Conservation (phyloP, 2,888 invertebrate genomes). For the Conus canariensis region DNA sequence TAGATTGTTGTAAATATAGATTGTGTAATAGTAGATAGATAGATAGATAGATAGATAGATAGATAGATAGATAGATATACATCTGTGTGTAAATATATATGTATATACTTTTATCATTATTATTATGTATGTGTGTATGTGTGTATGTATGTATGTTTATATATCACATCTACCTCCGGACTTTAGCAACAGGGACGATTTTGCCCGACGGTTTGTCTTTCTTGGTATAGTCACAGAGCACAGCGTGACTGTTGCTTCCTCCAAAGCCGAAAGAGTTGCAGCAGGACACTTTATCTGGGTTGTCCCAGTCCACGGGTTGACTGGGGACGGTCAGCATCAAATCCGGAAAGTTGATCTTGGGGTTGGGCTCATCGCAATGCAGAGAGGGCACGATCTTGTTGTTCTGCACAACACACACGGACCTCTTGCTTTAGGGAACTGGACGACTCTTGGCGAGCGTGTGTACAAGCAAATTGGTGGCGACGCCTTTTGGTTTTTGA, state of each 20-base stretch:
- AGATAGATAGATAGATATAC: not conserved
- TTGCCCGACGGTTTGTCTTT: not conserved
- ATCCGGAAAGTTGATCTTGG: slow-evolving; percentile 57
- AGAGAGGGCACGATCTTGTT: slow-evolving; percentile 60
- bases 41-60: too few relatives aligned
- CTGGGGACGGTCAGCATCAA: slow-evolving; percentile 57
- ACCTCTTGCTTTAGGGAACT: slow-evolving; percentile 46
- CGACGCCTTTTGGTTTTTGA: too few relatives aligned
- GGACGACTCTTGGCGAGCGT: too few relatives aligned
- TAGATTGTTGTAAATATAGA: too few relatives aligned
- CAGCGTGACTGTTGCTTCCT: slow-evolving; percentile 68
- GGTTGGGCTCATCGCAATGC: slow-evolving; percentile 59
- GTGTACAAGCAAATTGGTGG: too few relatives aligned
- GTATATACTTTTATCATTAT: too few relatives aligned
- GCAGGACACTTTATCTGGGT: slow-evolving; percentile 54
- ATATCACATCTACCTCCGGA: not conserved
- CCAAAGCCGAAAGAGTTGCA: slow-evolving; percentile 71
- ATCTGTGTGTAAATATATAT: too few relatives aligned
- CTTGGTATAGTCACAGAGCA: slow-evolving; percentile 48
- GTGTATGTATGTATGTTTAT: not conserved
- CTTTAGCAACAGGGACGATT: not conserved
- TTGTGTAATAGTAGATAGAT: too few relatives aligned
- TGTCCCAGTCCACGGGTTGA: slow-evolving; percentile 46
- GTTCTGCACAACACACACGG: slow-evolving; percentile 48
- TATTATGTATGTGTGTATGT: not conserved